Evolutionary conservation across 2,113 vertebrate species (phyloP).

Genomic region (Rana temporaria): DNA sequence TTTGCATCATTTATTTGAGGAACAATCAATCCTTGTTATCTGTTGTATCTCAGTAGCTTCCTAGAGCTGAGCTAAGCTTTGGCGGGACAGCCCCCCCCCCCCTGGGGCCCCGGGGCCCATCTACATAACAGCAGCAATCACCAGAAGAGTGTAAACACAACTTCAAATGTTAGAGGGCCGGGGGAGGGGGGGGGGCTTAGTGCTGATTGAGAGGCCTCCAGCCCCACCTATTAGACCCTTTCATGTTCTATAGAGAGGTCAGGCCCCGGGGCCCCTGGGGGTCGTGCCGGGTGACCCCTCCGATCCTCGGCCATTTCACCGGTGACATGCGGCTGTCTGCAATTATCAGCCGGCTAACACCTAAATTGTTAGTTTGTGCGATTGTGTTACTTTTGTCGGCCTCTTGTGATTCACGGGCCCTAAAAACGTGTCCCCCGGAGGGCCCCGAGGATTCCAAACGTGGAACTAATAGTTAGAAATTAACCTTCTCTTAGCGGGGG

Average conservation of each 20-base stretch:
- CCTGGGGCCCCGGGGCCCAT: background rate
- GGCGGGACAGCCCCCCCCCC: background rate
- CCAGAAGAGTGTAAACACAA: slow-evolving; percentile 48
- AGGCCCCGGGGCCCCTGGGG: too few species aligned
- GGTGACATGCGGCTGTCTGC: slow-evolving; percentile 2
- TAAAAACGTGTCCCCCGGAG: background rate
- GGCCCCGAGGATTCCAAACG: background rate
- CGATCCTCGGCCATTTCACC: background rate
- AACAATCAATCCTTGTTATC: too few species aligned
- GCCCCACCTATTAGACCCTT: background rate
- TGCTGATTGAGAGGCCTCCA: background rate
- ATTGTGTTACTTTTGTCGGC: background rate
- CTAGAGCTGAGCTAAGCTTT: too few species aligned
- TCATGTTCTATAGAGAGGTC: background rate
- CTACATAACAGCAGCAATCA: slow-evolving; percentile 16
- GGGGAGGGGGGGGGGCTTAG: slow-evolving; percentile 21
- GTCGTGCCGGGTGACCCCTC: slow-evolving; percentile 46
- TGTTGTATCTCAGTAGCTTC: too few species aligned
- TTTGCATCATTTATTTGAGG: too few species aligned
- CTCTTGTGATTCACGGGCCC: background rate
- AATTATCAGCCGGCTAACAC: background rate
- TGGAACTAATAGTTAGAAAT: background rate
- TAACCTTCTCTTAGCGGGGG: background rate
- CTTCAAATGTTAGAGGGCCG: slow-evolving; percentile 8
- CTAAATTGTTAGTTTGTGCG: slow-evolving; percentile 4